Base-by-base conservation (phyloP, 2,888 invertebrate genomes). In the Hecatera dysodea region DNA sequence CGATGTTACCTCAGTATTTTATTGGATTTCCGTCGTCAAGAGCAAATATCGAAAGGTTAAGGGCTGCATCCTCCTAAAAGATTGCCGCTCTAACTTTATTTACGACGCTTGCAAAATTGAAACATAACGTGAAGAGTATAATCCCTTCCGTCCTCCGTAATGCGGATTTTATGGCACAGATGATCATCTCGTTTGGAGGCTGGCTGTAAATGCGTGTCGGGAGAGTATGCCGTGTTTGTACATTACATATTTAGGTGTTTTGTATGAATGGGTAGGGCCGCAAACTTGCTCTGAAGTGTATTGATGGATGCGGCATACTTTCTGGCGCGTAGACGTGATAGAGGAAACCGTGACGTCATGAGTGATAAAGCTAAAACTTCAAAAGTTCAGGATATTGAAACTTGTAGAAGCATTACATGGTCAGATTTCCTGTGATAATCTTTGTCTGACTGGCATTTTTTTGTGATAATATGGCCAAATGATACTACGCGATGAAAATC, bases 1-100 rank as follows among this genome's bases (percentile, higher is more conserved):
- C 44, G 78, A 72, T 67, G 80, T 83, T 82, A 83, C 82, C 82
- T 80, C 75, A 63, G 74, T 72, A 65, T 82, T 84, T 85, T 87
- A 87, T 87, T 86, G 81, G 78, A 85, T 86, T 85, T 81, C 73
- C 77, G 67, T 63, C 73, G 65, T 64, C 67, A 55, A 69, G 74
- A 81, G 75, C 72, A 80, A 81, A 86, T 80, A 80, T 84, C 55
- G 76, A 68, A 75, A 82, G 81, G 77, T 79, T 82, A 72, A 79
- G 67, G 75, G 75, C 52, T 75, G 68, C 75, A 74, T 78, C 71
- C 73, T 62, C 55, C 76, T 77, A 76, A 83, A 72, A 79, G 68
- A 85, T 75, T 81, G 79, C 76, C 72, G 72, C 65, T 77, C 62
- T 72, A 69, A 78, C 73, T 77, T 84, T 84, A 67, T 83, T 82